A percentile compares a stretch with the other conserved stretches of the same genome.
Evolutionary conservation across 2,113 vertebrate genomes (phyloP).

Genomic region (Eira barbara): DNA sequence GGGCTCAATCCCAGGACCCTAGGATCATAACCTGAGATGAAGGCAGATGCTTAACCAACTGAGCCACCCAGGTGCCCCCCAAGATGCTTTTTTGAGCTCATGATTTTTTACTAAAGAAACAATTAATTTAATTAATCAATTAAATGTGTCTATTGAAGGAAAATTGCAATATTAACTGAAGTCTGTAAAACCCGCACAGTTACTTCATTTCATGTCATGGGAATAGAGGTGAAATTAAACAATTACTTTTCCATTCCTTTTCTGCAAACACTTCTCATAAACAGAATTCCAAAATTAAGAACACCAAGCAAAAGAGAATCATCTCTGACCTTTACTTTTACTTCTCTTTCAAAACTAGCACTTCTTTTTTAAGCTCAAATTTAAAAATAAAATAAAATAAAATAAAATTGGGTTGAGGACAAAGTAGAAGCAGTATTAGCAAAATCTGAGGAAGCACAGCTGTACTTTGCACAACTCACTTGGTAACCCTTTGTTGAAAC

Average conservation of each 20-base stretch:
- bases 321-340: slow-evolving; percentile 38
- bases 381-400: not conserved
- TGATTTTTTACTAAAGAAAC: not conserved
- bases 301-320: slow-evolving; percentile 40
- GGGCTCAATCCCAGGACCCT: too few relatives aligned
- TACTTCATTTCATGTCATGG: not conserved
- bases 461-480: slow-evolving; percentile 8
- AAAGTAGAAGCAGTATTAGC: slow-evolving; percentile 9
- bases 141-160: not conserved
- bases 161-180: not conserved
- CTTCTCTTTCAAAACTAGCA: slow-evolving; percentile 40
- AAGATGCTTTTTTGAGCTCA: not conserved
- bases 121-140: not conserved
- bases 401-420: not conserved
- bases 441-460: slow-evolving; percentile 21
- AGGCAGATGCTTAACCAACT: not conserved
- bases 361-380: slow-evolving; percentile 33
- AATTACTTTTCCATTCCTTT: not conserved
- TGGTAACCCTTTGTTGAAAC: slow-evolving; percentile 40
- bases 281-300: slow-evolving; percentile 34
- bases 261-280: slow-evolving; percentile 15
- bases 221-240: not conserved
- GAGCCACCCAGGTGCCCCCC: not conserved
- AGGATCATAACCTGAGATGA: not conserved
- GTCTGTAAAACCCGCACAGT: not conserved